Evolutionary conservation across 2,888 invertebrate genomes (phyloP).

Genomic region (Chrysomela aeneicollis): DNA sequence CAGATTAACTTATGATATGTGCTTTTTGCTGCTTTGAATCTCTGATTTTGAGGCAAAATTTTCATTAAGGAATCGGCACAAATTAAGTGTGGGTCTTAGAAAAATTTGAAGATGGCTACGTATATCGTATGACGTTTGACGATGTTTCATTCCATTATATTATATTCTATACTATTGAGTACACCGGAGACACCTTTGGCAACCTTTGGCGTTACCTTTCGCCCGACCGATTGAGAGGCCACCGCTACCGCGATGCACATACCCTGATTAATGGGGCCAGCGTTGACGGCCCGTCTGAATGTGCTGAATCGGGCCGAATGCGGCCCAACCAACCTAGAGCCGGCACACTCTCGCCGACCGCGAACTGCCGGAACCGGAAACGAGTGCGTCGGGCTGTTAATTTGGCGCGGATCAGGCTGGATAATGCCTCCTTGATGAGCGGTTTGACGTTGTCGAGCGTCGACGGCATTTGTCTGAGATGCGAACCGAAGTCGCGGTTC

Average conservation of each 20-base stretch:
- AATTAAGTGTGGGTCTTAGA: too few species aligned
- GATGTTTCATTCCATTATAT: too few species aligned
- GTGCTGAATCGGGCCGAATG: slow-evolving; percentile 2
- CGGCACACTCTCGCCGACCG: slow-evolving; percentile 27
- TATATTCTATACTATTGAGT: too few species aligned
- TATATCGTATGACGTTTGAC: too few species aligned
- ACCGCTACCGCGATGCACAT: background rate
- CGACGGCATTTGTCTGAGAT: background rate
- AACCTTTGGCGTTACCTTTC: background rate
- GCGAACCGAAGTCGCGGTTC: too few species aligned
- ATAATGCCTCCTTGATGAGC: slow-evolving; percentile 7
- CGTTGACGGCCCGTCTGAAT: background rate
- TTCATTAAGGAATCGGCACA: too few species aligned
- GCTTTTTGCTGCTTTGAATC: too few species aligned
- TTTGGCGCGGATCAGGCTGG: background rate
- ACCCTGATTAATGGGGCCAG: slow-evolving; percentile 3
- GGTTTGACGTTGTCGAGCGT: background rate
- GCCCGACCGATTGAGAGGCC: background rate
- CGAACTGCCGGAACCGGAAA: slow-evolving; percentile 38
- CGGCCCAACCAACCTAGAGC: background rate
- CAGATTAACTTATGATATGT: too few species aligned
- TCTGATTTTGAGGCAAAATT: too few species aligned
- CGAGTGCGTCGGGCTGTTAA: background rate
- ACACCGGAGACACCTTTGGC: too few species aligned
- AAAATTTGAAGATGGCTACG: too few species aligned